These are phyloP conservation scores for Ctena decussata DNA, from an alignment of 2,888 invertebrate genomes.

Conservation along the genomic window DNA sequence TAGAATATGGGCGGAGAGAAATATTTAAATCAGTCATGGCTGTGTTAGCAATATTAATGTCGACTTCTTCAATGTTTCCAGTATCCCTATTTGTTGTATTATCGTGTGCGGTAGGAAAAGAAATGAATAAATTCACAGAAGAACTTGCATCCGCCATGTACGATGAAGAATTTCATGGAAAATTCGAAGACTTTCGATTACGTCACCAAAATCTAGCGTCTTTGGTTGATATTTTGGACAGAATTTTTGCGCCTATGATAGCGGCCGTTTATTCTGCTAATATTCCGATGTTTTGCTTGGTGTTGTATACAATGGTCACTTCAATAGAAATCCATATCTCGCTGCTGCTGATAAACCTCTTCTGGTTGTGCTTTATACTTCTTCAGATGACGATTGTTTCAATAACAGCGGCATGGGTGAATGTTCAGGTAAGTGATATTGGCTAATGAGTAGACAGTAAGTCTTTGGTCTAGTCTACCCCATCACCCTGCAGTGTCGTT, in stretches of 20 bases:
- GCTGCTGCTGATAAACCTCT: slow-evolving; percentile 64
- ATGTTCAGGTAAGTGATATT: slow-evolving; percentile 70
- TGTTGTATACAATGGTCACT: slow-evolving; percentile 69
- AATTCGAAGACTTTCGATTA: slow-evolving; percentile 75
- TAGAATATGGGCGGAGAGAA: slow-evolving; percentile 16
- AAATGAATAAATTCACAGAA: slow-evolving; percentile 51
- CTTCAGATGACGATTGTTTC: slow-evolving; percentile 69
- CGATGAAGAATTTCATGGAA: slow-evolving; percentile 42
- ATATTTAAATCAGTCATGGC: slow-evolving; percentile 56
- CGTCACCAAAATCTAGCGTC: slow-evolving; percentile 71
- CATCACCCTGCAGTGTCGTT: too few species aligned
- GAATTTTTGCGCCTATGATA: slow-evolving; percentile 63
- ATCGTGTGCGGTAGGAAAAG: slow-evolving; percentile 56
- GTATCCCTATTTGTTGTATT: slow-evolving; percentile 62
- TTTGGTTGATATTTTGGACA: slow-evolving; percentile 64
- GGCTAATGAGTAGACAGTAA: too few species aligned
- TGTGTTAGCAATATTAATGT: slow-evolving; percentile 52
- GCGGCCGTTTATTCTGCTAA: slow-evolving; percentile 63
- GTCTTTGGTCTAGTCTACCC: too few species aligned
- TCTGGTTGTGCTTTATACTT: slow-evolving; percentile 68
- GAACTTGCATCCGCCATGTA: slow-evolving; percentile 38
- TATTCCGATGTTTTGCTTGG: slow-evolving; percentile 70
- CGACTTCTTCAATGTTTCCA: slow-evolving; percentile 62
- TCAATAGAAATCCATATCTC: slow-evolving; percentile 60
- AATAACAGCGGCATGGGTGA: slow-evolving; percentile 62